Conservation (phyloP, 2,797 vertebrate species). For the Semaprochilodus insignis region DNA sequence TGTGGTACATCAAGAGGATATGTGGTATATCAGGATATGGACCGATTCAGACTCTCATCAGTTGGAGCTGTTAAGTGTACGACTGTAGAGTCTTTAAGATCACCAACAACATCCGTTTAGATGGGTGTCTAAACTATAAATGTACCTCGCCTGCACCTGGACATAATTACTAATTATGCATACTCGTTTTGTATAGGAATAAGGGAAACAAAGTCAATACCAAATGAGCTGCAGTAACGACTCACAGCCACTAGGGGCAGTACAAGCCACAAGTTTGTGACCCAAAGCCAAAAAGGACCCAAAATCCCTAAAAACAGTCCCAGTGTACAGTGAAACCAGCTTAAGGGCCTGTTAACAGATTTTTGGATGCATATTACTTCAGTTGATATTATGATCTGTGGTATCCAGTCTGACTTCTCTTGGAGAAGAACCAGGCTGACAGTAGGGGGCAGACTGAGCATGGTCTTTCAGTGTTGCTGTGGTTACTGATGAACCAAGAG, state of each 20-base stretch:
- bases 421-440: slow-evolving; percentile 75
- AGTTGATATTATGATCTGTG: not conserved
- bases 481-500: slow-evolving; percentile 35
- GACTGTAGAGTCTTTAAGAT: no score
- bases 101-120: no score
- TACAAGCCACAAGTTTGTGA: slow-evolving; percentile 30
- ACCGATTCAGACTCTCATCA: no score
- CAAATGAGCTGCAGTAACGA: not conserved
- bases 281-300: not conserved
- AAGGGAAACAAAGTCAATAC: not conserved
- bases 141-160: no score
- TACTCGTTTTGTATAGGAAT: not conserved
- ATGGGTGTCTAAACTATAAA: no score
- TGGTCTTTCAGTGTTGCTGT: slow-evolving; percentile 73
- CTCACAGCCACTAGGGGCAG: slow-evolving; percentile 52
- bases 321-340: not conserved
- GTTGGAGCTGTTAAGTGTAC: no score
- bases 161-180: no score
- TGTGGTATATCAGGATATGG: no score
- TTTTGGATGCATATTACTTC: slow-evolving; percentile 29
- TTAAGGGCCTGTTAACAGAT: slow-evolving; percentile 23
- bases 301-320: not conserved
- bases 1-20: no score
- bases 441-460: slow-evolving; percentile 87
- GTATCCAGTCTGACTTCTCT: slow-evolving; percentile 10